Conservation (phyloP, 2,888 invertebrate genomes). For the Drosophila suboccidentalis region DNA sequence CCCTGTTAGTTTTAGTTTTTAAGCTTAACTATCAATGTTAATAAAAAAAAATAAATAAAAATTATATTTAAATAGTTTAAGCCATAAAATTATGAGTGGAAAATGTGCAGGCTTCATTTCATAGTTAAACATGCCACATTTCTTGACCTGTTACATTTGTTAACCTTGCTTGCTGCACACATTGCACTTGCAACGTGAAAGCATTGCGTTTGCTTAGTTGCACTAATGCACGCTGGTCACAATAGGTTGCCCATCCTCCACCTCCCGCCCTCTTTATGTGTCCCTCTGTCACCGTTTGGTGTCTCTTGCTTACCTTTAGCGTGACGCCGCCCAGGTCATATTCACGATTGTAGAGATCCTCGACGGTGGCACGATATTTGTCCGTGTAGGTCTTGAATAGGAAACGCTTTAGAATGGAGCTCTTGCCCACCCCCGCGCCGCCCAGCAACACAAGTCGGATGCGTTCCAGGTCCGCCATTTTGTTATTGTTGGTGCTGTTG, state of each 20-base stretch:
- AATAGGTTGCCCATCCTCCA: not conserved
- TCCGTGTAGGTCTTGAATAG: conserved; percentile 92
- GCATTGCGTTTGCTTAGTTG: conserved; percentile 18
- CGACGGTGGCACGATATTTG: conserved; percentile 94
- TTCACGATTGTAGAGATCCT: conserved; percentile 94
- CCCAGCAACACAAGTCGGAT: conserved; percentile 94
- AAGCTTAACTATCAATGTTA: no score
- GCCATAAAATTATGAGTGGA: no score
- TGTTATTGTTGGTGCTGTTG: conserved; percentile 25
- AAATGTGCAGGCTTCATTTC: not conserved
- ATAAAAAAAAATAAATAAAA: no score
- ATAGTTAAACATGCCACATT: not conserved
- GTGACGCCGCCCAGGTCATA: conserved; percentile 92
- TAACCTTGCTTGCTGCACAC: conserved; percentile 5
- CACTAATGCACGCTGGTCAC: conserved; percentile 22
- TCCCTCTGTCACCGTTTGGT: not conserved
- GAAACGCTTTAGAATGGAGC: conserved; percentile 92
- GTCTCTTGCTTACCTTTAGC: conserved; percentile 87
- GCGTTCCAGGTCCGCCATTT: conserved; percentile 91
- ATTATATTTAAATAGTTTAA: not conserved
- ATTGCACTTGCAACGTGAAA: conserved; percentile 12
- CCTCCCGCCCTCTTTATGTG: no score
- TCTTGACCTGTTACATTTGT: not conserved
- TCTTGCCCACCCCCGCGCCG: conserved; percentile 94
- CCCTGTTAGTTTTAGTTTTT: no score